These are phyloP conservation scores for Sitophilus oryzae DNA, from an alignment of 1,140 invertebrate genomes.

Conservation along the genomic window DNA sequence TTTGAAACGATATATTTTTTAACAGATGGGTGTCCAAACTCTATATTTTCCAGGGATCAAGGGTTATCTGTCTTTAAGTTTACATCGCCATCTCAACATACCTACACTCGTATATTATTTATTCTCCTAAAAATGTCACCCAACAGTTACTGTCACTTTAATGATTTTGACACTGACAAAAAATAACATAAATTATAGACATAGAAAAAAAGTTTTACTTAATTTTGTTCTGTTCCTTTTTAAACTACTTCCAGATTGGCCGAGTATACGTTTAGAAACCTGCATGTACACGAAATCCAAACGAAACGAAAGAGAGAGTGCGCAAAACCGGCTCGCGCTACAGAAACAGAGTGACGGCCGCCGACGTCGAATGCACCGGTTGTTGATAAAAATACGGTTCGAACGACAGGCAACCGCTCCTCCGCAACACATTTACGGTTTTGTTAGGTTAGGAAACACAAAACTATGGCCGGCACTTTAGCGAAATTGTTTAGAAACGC, in stretches of 20 bases:
- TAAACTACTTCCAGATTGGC: neutral
- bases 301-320: conserved; percentile 7
- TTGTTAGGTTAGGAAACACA: conserved; percentile 29
- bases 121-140: too few relatives aligned
- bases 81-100: neutral
- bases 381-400: conserved; percentile 8
- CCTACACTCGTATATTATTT: too few relatives aligned
- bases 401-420: neutral
- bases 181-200: too few relatives aligned
- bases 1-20: neutral
- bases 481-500: conserved; percentile 37
- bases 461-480: conserved; percentile 37
- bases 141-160: too few relatives aligned
- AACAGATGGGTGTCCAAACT: too few relatives aligned
- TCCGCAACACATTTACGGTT: neutral
- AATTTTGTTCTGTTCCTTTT: too few relatives aligned
- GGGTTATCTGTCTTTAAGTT: neutral
- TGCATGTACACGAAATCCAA: conserved; percentile 1
- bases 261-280: neutral
- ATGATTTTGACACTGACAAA: too few relatives aligned
- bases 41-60: too few relatives aligned
- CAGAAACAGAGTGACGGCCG: conserved; percentile 13
- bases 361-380: conserved; percentile 13
- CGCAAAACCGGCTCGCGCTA: neutral
- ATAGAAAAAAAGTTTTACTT: too few relatives aligned